Evolutionary conservation across 1,140 invertebrate genomes (phyloP), one percentile per base, ranked within the genome.

Genomic region (Yoshiicerus persimilis): DNA sequence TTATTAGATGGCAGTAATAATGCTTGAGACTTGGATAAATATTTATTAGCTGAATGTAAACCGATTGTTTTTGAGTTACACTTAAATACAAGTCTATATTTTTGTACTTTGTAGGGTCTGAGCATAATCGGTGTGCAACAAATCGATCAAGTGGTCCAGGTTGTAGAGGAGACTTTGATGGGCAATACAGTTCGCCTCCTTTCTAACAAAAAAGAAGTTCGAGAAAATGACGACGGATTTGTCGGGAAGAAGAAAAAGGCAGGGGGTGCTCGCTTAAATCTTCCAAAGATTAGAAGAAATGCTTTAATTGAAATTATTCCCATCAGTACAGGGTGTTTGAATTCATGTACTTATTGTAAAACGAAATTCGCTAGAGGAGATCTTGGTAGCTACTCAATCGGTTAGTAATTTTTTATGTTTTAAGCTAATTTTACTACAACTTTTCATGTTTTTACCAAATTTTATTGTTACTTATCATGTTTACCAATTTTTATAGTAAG

Each of bases 301-400:
- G 97, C 97, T 5, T 93, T 99, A 0, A 97, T 99, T 89, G 99
- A 99, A 94, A 99, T 99, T 84, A 98, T 99, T 89, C 95, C 99
- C 0, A 99, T 99, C 20, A 99, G 98, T 92, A 99, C 98, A 2
- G 99, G 98, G 0, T 99, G 99, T 92, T 93, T 99, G 5, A 99
- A 99, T 93, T 97, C 99, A 91, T 99, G 99, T 92, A 99, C 98
- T 0, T 99, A 99, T 92, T 99, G 98, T 92, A 99, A 99, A 93
- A 99, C 98, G 0, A 99, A 99, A 92, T 97, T 99, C 93, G 98
- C 98, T 0, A 93, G 98, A 89, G 99, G 99, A 0, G 96, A 99
- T 92, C 92, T 99, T 1, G 98, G 97, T 0, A 99, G 98, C 92
- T 99, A 99, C 93, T 95, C 95, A 0, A 95, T 97, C 0, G 93